Conservation (phyloP, 53 echinoderm and acorn worm species). For the Paracentrotus lividus region DNA sequence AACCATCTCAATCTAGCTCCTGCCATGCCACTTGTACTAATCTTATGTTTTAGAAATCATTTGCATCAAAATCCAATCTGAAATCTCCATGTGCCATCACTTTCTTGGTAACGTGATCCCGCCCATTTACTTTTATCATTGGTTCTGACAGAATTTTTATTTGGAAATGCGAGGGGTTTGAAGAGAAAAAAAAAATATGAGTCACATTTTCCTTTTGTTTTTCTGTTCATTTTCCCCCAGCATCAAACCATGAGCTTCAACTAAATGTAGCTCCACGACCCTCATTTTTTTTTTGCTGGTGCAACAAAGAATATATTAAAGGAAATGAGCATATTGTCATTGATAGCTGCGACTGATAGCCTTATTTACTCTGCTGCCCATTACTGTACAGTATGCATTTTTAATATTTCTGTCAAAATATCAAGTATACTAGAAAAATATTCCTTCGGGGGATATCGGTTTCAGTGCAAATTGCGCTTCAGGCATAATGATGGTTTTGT, state of each 20-base stretch:
- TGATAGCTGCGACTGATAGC: neutral
- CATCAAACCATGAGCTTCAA: neutral
- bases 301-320: neutral
- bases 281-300: neutral
- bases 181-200: constrained; percentile 28
- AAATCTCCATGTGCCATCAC: constrained; percentile 14
- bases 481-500: neutral
- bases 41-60: constrained; percentile 22
- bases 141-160: constrained; percentile 25
- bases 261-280: neutral
- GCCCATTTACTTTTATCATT: neutral
- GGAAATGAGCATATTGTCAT: neutral
- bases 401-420: neutral
- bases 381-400: neutral
- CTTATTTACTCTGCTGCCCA: neutral
- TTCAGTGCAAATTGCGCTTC: neutral
- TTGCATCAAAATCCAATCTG: neutral
- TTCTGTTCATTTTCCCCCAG: neutral
- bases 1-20: neutral
- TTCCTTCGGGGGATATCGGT: neutral
- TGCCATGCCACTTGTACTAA: constrained; percentile 41
- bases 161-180: constrained; percentile 43
- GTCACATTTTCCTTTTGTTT: constrained; percentile 5
- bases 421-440: constrained; percentile 2
- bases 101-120: constrained; percentile 49